Evolutionary conservation across 2,888 invertebrate species (phyloP).

Genomic region (Lasioglossum villosulum): DNA sequence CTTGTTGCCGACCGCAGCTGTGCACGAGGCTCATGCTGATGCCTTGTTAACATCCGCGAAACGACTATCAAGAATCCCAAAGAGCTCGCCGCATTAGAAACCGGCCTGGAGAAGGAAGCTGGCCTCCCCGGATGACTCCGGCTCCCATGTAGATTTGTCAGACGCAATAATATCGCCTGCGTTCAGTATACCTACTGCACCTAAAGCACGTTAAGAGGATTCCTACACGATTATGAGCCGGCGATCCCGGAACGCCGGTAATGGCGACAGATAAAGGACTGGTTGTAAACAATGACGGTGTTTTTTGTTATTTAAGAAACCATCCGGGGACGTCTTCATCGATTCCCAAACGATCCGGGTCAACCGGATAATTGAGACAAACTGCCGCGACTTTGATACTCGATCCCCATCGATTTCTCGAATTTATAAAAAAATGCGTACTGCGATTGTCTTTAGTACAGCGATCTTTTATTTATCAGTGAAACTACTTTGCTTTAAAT

Average conservation of each 20-base stretch:
- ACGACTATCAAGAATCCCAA: slow-evolving; percentile 81
- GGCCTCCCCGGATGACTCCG: slow-evolving; percentile 30
- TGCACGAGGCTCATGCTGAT: slow-evolving; percentile 83
- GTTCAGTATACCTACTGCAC: slow-evolving; percentile 34
- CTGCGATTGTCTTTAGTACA: background rate
- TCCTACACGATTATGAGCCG: slow-evolving; percentile 29
- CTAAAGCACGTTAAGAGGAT: slow-evolving; percentile 49
- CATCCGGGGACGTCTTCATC: background rate
- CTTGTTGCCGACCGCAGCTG: slow-evolving; percentile 73
- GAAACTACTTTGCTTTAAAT: background rate
- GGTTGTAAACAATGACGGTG: slow-evolving; percentile 43
- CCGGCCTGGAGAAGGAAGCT: slow-evolving; percentile 62
- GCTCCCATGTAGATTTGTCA: slow-evolving; percentile 56
- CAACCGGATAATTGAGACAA: background rate
- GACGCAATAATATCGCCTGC: slow-evolving; percentile 37
- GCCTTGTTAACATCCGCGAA: slow-evolving; percentile 83
- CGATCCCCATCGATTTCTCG: background rate
- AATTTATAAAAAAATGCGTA: background rate
- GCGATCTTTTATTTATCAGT: too few relatives aligned
- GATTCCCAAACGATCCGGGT: background rate
- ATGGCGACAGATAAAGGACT: slow-evolving; percentile 44
- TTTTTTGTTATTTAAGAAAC: slow-evolving; percentile 21
- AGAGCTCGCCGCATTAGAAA: slow-evolving; percentile 82
- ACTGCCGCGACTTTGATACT: background rate
- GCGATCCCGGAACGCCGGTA: slow-evolving; percentile 40